phyloP scores from a whole-genome alignment of 2,113 vertebrate genomes.

The Siniperca knerii region DNA sequence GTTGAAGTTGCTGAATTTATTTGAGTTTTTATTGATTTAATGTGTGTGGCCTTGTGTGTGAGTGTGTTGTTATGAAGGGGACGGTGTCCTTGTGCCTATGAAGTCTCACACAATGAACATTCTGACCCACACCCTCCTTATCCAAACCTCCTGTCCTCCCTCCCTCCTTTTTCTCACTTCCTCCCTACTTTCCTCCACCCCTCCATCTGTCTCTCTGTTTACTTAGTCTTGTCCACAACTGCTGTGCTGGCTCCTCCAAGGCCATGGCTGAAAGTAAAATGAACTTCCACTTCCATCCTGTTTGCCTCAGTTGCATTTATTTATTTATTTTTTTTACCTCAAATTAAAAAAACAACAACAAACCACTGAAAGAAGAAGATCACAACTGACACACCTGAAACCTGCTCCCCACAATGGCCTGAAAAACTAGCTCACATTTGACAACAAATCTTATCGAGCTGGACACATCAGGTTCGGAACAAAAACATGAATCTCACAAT shows the following conservation, averaged over 20 bases:
- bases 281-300: neutral
- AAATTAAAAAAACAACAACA: constrained; percentile 4
- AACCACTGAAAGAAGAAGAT: constrained; percentile 6
- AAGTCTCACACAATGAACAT: constrained; percentile 42
- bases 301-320: constrained; percentile 13
- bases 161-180: constrained; percentile 1
- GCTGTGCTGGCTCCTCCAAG: constrained; percentile 24
- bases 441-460: constrained; percentile 2
- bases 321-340: neutral
- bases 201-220: constrained; percentile 58
- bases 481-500: constrained; percentile 27
- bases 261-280: constrained; percentile 20
- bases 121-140: constrained; percentile 37
- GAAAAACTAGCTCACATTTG: constrained; percentile 8
- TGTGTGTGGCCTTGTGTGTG: neutral
- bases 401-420: neutral
- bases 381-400: constrained; percentile 7
- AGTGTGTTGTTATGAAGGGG: constrained; percentile 37
- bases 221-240: constrained; percentile 13
- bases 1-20: neutral
- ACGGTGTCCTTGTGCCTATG: constrained; percentile 40
- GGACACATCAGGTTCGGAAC: constrained; percentile 15
- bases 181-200: constrained; percentile 23
- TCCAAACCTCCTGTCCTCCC: constrained; percentile 40
- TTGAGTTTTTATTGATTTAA: constrained; percentile 1